Evolutionary conservation across 2,888 invertebrate species (phyloP).

Genomic region (Dolomedes plantarius): DNA sequence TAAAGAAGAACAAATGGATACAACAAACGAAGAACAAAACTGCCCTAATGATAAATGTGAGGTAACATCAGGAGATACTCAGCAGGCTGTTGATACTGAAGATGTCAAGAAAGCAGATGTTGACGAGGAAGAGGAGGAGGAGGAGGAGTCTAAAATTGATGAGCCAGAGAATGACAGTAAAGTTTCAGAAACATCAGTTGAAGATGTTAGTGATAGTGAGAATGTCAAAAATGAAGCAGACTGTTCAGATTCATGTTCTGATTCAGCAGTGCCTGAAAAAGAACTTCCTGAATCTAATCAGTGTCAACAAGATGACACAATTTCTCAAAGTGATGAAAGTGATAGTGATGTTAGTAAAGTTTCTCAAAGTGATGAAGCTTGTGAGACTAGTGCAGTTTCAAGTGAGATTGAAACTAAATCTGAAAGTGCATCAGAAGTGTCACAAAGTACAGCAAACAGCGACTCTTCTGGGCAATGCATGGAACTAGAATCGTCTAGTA

Average conservation of each 20-base stretch:
- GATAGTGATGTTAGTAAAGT: not conserved
- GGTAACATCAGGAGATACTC: not conserved
- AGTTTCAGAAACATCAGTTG: not conserved
- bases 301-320: constrained; percentile 47
- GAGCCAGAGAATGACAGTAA: not conserved
- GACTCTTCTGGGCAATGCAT: constrained; percentile 31
- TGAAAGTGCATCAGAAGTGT: constrained; percentile 17
- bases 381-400: not conserved
- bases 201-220: constrained; percentile 14
- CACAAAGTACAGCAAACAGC: constrained; percentile 21
- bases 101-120: not conserved
- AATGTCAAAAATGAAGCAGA: constrained; percentile 22
- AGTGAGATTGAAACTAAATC: not conserved
- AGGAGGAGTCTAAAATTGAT: not conserved
- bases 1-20: constrained; percentile 40
- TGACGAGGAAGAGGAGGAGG: not conserved
- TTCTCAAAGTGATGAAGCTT: constrained; percentile 6
- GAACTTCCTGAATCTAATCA: not conserved
- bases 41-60: not conserved
- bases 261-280: not conserved
- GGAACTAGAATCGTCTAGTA: constrained; percentile 34
- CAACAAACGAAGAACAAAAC: constrained; percentile 14
- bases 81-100: not conserved
- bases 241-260: not conserved
- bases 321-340: constrained; percentile 51